phyloP scores from a whole-genome alignment of 2,888 invertebrate genomes.

The Formica aserva region DNA sequence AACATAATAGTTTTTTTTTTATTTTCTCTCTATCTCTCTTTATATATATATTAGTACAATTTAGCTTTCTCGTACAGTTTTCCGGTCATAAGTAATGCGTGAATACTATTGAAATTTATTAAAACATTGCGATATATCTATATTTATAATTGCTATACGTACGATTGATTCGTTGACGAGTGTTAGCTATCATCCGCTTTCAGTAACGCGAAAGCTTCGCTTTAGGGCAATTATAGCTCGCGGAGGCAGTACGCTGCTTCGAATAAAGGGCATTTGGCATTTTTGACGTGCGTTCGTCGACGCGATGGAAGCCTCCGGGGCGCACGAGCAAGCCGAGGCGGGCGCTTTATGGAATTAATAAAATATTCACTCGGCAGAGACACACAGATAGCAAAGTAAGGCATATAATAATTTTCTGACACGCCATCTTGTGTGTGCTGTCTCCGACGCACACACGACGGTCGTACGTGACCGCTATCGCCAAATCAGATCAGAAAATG shows the following conservation, averaged over 20 bases:
- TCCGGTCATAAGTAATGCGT: neutral
- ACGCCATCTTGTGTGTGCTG: conserved; percentile 79
- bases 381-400: conserved; percentile 78
- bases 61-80: neutral
- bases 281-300: conserved; percentile 47
- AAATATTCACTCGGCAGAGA: conserved; percentile 81
- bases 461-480: conserved; percentile 79
- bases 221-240: conserved; percentile 44
- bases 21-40: neutral
- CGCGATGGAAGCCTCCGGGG: conserved; percentile 45
- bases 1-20: neutral
- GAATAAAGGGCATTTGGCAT: conserved; percentile 52
- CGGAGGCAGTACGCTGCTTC: conserved; percentile 34
- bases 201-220: conserved; percentile 33
- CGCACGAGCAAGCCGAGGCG: conserved; percentile 46
- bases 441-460: conserved; percentile 62
- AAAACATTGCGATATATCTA: conserved; percentile 19
- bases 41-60: neutral
- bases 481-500: conserved; percentile 79
- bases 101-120: conserved; percentile 1
- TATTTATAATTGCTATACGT: neutral
- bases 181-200: conserved; percentile 42
- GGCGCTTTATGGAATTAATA: conserved; percentile 78
- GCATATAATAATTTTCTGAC: conserved; percentile 81
- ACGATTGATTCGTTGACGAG: conserved; percentile 38